phyloP scores from a whole-genome alignment of 2,113 vertebrate species.

The Myxocyprinus asiaticus region DNA sequence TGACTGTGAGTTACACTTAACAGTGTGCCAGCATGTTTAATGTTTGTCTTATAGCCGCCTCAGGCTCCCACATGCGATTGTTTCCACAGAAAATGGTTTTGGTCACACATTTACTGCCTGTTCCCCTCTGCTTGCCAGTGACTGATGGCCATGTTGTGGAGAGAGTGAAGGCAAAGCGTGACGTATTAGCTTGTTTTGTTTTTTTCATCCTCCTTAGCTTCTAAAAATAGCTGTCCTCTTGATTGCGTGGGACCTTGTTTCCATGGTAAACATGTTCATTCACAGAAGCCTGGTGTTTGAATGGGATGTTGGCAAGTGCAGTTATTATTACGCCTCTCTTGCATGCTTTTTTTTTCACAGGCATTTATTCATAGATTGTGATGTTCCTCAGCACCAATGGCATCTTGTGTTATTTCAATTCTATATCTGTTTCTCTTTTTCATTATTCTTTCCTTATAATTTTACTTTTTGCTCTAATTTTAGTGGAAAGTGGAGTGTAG shows the following conservation, averaged over 20 bases:
- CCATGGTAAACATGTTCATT: conserved; percentile 78
- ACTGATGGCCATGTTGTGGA: not conserved
- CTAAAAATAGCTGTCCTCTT: conserved; percentile 73
- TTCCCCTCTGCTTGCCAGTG: not conserved
- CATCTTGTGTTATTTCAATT: too few species aligned
- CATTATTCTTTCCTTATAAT: too few species aligned
- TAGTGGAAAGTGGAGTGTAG: too few species aligned
- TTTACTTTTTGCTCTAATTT: too few species aligned
- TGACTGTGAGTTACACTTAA: not conserved
- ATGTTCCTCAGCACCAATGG: too few species aligned
- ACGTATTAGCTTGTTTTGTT: conserved; percentile 65
- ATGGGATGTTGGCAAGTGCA: conserved; percentile 46
- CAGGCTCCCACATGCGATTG: not conserved
- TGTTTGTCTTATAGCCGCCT: not conserved
- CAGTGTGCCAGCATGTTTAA: not conserved
- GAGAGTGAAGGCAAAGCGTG: conserved; percentile 28
- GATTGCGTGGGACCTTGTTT: conserved; percentile 71
- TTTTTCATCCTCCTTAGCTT: conserved; percentile 54
- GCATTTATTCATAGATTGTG: too few species aligned
- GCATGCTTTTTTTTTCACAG: not conserved
- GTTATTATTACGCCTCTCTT: not conserved
- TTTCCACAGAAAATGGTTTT: not conserved
- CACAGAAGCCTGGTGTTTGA: conserved; percentile 64
- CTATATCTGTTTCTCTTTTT: too few species aligned
- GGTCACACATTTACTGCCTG: too few species aligned